Evolutionary conservation across 2,888 invertebrate species (phyloP).

Genomic region (Sphinx pinastri): DNA sequence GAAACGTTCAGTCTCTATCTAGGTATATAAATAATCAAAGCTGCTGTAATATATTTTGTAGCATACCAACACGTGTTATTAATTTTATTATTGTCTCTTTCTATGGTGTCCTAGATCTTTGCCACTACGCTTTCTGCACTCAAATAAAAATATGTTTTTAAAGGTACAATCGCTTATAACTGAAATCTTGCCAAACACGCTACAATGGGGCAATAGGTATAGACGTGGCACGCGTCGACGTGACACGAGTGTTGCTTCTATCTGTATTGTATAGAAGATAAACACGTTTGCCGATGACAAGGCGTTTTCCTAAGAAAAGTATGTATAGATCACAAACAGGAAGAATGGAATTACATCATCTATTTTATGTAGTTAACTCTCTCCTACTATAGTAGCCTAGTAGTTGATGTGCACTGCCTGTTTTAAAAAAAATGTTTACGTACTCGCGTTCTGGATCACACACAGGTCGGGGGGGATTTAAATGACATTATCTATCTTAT

Average conservation of each 20-base stretch:
- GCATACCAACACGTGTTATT: too few species aligned
- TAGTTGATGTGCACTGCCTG: not conserved
- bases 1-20: too few species aligned
- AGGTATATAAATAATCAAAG: too few species aligned
- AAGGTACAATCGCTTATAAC: not conserved
- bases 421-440: not conserved
- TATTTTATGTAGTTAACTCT: slow-evolving; percentile 1
- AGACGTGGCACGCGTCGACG: not conserved
- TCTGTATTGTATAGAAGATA: slow-evolving; percentile 14
- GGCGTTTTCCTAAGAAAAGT: slow-evolving; percentile 10
- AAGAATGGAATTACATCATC: not conserved
- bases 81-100: too few species aligned
- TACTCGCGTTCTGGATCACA: too few species aligned
- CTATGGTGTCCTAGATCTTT: too few species aligned
- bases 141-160: not conserved
- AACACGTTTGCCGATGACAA: slow-evolving; percentile 14
- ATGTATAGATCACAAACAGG: not conserved
- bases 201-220: not conserved
- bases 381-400: not conserved
- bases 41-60: too few species aligned
- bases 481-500: too few species aligned
- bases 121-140: too few species aligned
- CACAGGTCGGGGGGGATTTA: too few species aligned
- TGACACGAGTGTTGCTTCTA: not conserved
- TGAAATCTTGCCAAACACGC: slow-evolving; percentile 1